These are phyloP conservation scores for Oxyura jamaicensis DNA, from an alignment of 2,113 vertebrate genomes.

Conservation along the genomic window DNA sequence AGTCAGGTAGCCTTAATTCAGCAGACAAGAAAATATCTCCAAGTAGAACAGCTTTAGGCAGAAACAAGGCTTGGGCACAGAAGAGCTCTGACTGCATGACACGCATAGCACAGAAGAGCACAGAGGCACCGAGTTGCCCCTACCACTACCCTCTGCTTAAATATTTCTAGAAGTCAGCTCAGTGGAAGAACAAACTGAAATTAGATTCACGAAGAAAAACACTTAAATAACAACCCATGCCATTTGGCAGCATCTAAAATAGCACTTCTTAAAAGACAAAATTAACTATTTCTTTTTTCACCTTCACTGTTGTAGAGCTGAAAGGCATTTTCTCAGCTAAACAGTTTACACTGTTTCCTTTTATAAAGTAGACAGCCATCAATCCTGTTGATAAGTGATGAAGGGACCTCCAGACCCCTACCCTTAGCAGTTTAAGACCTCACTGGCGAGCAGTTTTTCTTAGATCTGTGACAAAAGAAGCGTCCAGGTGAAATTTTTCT, in stretches of 20 bases:
- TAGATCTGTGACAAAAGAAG: neutral
- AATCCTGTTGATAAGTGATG: neutral
- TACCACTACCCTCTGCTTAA: neutral
- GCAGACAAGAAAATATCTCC: accelerated
- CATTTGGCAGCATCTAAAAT: neutral
- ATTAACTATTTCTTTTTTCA: neutral
- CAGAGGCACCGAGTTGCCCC: neutral
- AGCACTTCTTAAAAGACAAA: neutral
- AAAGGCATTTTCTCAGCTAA: neutral
- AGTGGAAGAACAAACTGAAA: neutral
- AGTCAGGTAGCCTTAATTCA: neutral
- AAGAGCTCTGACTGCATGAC: accelerated
- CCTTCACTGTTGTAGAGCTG: accelerated
- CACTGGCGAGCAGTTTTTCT: neutral
- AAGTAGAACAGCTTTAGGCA: neutral
- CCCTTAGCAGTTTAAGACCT: neutral
- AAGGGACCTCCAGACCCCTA: neutral
- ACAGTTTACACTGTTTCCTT: neutral
- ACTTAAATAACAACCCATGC: neutral
- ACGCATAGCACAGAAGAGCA: neutral
- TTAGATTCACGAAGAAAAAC: neutral
- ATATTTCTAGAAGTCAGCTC: neutral
- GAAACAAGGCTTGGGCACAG: accelerated
- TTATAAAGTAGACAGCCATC: neutral
- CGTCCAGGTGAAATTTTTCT: neutral